These are phyloP conservation scores for Rhynchotus rufescens DNA, from an alignment of 2,797 vertebrate species.

Conservation along the genomic window DNA sequence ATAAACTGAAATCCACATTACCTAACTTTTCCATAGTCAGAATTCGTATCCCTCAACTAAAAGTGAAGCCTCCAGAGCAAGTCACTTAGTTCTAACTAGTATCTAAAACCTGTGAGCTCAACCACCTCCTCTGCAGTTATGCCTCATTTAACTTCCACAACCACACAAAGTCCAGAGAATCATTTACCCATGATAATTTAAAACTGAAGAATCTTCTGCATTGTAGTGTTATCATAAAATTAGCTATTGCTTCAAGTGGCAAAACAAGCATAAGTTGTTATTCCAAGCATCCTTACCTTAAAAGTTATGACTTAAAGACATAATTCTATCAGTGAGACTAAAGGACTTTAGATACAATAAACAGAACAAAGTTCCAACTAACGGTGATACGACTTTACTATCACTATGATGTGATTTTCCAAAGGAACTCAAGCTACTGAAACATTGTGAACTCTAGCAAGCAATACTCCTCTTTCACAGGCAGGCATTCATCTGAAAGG, in stretches of 20 bases:
- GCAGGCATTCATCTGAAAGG: background rate
- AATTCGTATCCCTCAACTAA: background rate
- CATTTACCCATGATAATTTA: background rate
- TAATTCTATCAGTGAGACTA: background rate
- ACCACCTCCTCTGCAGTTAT: background rate
- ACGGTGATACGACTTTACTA: background rate
- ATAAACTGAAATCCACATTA: background rate
- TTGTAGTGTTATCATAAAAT: background rate
- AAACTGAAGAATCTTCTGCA: background rate
- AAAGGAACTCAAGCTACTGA: constrained; percentile 22
- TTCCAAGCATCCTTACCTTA: background rate
- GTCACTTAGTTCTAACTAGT: background rate
- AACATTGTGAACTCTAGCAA: background rate
- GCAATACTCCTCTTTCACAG: background rate
- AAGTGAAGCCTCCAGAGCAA: background rate
- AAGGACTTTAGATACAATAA: background rate
- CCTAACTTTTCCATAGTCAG: background rate
- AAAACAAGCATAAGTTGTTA: constrained; percentile 12
- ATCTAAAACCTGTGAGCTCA: background rate
- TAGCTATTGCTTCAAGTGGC: background rate
- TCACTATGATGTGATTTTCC: too few relatives aligned
- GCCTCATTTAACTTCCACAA: background rate
- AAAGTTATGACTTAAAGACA: background rate
- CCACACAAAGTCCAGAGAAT: background rate
- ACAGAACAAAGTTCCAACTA: background rate